Evolutionary conservation across 2,113 vertebrate genomes (phyloP).

Genomic region (Buteo buteo): DNA sequence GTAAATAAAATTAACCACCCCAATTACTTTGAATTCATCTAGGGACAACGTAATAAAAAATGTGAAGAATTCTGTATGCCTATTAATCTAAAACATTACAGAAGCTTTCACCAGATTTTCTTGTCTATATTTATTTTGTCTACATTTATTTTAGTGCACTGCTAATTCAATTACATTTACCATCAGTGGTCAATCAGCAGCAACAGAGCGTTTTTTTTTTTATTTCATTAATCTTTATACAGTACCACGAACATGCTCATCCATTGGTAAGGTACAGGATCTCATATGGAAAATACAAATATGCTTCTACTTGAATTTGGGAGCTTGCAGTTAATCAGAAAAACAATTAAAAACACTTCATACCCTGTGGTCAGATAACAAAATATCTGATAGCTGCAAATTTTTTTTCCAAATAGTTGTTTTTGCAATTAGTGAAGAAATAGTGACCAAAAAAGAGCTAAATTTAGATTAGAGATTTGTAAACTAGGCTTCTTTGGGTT

Average conservation of each 20-base stretch:
- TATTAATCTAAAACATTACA: conserved; percentile 86
- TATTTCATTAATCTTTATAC: conserved; percentile 74
- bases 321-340: conserved; percentile 57
- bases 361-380: conserved; percentile 40
- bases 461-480: conserved; percentile 10
- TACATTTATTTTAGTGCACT: conserved; percentile 78
- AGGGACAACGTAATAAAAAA: conserved; percentile 93
- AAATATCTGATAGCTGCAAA: conserved; percentile 13
- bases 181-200: conserved; percentile 74
- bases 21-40: conserved; percentile 99
- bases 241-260: conserved; percentile 59
- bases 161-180: conserved; percentile 83
- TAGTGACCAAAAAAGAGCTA: neutral
- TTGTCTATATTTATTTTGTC: conserved; percentile 82
- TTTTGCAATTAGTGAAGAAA: conserved; percentile 33
- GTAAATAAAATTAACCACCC: conserved; percentile 99
- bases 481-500: neutral
- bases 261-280: conserved; percentile 51
- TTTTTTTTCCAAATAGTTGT: neutral
- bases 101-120: conserved; percentile 81
- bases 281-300: conserved; percentile 49
- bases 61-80: conserved; percentile 87
- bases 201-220: conserved; percentile 32
- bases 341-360: conserved; percentile 53
- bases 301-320: conserved; percentile 45